Evolutionary conservation across 92 coral and sea anemone genomes (phyloP).

Genomic region (Plumapathes pennacea): DNA sequence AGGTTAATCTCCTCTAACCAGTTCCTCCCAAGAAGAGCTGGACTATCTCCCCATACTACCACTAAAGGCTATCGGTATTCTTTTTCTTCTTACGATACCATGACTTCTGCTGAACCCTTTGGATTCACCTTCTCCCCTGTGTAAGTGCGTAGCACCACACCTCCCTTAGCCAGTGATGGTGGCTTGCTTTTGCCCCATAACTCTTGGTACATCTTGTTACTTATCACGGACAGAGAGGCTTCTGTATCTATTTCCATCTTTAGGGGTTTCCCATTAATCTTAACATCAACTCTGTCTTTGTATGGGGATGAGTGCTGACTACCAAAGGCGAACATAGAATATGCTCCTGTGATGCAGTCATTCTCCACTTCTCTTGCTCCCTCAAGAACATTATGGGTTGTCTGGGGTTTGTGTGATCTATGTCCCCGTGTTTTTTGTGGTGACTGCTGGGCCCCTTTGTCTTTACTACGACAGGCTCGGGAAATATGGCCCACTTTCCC

Average conservation of each 20-base stretch:
- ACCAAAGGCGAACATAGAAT: too few species aligned
- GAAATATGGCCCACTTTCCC: slow-evolving; percentile 30
- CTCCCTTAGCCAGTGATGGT: background rate
- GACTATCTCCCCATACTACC: slow-evolving; percentile 32
- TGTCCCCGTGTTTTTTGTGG: background rate
- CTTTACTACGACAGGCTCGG: slow-evolving; percentile 29
- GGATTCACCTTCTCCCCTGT: slow-evolving; percentile 59
- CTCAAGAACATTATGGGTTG: too few species aligned
- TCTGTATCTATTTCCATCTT: slow-evolving; percentile 7
- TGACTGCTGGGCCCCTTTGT: background rate
- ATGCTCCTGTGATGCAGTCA: too few species aligned
- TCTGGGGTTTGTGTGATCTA: too few species aligned
- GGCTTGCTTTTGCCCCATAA: background rate
- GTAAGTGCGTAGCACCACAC: slow-evolving; percentile 19
- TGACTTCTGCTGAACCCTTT: slow-evolving; percentile 22
- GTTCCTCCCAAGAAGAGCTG: slow-evolving; percentile 51
- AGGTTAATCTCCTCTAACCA: slow-evolving; percentile 26
- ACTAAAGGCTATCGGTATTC: slow-evolving; percentile 20
- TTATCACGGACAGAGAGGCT: too few species aligned
- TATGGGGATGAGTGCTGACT: too few species aligned
- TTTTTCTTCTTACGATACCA: slow-evolving; percentile 18
- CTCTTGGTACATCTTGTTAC: too few species aligned
- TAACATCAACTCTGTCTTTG: slow-evolving; percentile 10
- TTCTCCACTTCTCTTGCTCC: too few species aligned
- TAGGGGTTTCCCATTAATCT: slow-evolving; percentile 9